Conservation (phyloP, 2,797 vertebrate species). For the Salmo trutta region DNA sequence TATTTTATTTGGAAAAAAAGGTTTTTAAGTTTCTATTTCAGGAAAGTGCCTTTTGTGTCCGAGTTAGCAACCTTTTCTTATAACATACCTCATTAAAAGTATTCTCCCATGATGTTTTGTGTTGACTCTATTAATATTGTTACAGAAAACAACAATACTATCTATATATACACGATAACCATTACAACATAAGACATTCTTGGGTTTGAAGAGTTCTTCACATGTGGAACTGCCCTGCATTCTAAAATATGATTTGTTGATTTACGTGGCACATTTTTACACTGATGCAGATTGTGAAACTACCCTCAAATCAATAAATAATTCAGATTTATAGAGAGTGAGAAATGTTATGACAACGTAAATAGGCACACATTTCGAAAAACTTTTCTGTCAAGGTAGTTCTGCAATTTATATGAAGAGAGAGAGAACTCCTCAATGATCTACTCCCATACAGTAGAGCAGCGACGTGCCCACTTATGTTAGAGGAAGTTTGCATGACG, state of each 20-base stretch:
- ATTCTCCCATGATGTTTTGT: slow-evolving; percentile 13
- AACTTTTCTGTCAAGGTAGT: too few relatives aligned
- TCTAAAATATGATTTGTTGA: too few relatives aligned
- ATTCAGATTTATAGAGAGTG: neutral
- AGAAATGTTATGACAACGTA: too few relatives aligned
- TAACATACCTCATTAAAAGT: slow-evolving; percentile 52
- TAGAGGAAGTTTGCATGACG: neutral
- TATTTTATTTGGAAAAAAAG: neutral
- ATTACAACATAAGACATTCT: neutral
- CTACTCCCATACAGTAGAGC: slow-evolving; percentile 20
- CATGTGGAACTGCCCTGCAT: too few relatives aligned
- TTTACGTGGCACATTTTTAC: neutral
- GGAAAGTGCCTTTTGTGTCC: slow-evolving; percentile 30
- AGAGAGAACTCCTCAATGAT: neutral
- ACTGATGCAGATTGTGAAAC: neutral
- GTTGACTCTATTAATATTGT: neutral
- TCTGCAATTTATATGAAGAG: too few relatives aligned
- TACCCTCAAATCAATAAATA: neutral
- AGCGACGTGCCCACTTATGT: slow-evolving; percentile 14
- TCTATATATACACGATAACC: neutral
- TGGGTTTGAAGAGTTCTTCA: neutral
- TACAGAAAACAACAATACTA: neutral
- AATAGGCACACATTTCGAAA: too few relatives aligned
- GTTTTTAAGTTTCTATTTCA: slow-evolving; percentile 9
- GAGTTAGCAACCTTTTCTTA: slow-evolving; percentile 41